Evolutionary conservation across 2,797 vertebrate species (phyloP).

Genomic region (Ambastaia sidthimunki): DNA sequence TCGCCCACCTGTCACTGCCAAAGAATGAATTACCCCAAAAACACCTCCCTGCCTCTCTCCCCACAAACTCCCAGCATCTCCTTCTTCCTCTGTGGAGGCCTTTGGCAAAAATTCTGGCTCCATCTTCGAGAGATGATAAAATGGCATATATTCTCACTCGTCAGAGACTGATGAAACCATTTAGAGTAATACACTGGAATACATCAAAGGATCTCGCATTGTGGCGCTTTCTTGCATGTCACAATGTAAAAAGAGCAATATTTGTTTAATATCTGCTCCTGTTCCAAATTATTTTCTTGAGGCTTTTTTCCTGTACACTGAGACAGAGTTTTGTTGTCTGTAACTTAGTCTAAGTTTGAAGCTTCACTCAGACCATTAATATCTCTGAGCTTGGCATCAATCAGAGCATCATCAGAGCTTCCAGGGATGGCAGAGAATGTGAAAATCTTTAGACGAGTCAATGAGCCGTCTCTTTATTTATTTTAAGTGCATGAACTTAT

Average conservation of each 20-base stretch:
- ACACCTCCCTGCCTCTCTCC: conserved; percentile 8
- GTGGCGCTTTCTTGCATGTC: conserved; percentile 70
- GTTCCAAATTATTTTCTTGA: conserved; percentile 54
- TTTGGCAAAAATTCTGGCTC: conserved; percentile 77
- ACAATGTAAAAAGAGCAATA: conserved; percentile 63
- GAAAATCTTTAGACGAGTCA: conserved; percentile 67
- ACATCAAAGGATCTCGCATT: conserved; percentile 75
- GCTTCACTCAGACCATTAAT: conserved; percentile 2
- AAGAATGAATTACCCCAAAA: conserved; percentile 58
- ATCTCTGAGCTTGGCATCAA: background rate
- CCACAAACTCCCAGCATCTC: conserved; percentile 45
- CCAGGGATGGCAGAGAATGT: conserved; percentile 43
- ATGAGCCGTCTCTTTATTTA: conserved; percentile 61
- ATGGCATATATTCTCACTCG: conserved; percentile 77
- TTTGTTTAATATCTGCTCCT: conserved; percentile 58
- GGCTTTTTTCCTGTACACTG: conserved; percentile 30
- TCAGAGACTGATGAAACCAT: conserved; percentile 79
- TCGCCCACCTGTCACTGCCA: conserved; percentile 53
- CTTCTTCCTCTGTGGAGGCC: conserved; percentile 71
- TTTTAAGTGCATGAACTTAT: conserved; percentile 58
- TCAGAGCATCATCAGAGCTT: conserved; percentile 37
- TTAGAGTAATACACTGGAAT: conserved; percentile 78
- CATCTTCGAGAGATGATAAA: conserved; percentile 79
- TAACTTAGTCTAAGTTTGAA: conserved; percentile 10
- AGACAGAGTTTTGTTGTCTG: conserved; percentile 26